These are phyloP conservation scores for Carettochelys insculpta DNA, from an alignment of 2,113 vertebrate species.

Conservation along the genomic window DNA sequence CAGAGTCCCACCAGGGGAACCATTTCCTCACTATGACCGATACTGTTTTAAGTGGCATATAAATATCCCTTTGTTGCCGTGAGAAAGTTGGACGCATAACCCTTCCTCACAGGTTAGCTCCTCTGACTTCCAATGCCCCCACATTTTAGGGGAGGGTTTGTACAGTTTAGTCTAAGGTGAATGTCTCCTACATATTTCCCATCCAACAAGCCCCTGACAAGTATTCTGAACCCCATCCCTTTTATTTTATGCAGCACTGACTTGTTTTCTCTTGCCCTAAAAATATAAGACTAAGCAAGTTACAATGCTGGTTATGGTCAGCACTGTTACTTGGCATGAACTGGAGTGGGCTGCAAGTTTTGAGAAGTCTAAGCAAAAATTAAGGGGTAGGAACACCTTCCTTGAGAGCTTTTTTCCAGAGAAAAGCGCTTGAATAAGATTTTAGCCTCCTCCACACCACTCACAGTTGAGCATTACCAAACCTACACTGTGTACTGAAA, in stretches of 20 bases:
- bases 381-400: neutral
- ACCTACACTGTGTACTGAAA: neutral
- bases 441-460: neutral
- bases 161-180: neutral
- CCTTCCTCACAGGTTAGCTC: neutral
- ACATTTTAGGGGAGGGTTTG: neutral
- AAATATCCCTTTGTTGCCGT: neutral
- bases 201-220: neutral
- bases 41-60: neutral
- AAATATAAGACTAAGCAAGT: neutral
- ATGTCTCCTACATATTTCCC: neutral
- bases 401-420: neutral
- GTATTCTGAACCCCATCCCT: neutral
- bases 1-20: neutral
- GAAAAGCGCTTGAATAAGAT: neutral
- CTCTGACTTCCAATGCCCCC: neutral
- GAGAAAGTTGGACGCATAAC: neutral
- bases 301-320: neutral
- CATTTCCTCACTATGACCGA: neutral
- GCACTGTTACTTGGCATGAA: too few species aligned
- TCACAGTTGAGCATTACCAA: neutral
- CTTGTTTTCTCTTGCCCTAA: neutral
- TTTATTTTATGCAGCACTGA: neutral
- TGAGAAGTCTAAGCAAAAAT: neutral
- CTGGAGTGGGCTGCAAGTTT: neutral